Conservation (phyloP, 2,797 vertebrate genomes). For the Gephyroberyx darwinii region DNA sequence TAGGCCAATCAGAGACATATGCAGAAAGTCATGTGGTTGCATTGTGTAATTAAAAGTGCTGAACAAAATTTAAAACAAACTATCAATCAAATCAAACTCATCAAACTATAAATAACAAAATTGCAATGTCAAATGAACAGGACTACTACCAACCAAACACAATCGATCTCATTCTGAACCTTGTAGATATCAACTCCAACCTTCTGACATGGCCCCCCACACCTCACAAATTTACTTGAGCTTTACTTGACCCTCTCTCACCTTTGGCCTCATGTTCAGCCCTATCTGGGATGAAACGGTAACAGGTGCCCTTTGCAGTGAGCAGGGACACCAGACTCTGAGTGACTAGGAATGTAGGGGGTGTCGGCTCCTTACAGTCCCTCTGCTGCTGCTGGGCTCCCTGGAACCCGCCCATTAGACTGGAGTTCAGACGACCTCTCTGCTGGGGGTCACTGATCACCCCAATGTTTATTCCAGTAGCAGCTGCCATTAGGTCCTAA, state of each 20-base stretch:
- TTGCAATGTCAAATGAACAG: neutral
- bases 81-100: too few species aligned
- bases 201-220: too few species aligned
- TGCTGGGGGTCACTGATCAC: conserved; percentile 77
- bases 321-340: conserved; percentile 85
- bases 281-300: conserved; percentile 69
- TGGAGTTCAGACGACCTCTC: conserved; percentile 62
- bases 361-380: conserved; percentile 70
- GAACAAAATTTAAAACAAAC: neutral
- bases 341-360: conserved; percentile 83
- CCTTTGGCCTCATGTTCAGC: conserved; percentile 76
- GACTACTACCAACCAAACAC: neutral
- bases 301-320: conserved; percentile 80
- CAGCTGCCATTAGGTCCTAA: conserved; percentile 84
- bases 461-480: conserved; percentile 81
- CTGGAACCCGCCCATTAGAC: conserved; percentile 60
- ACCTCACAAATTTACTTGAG: too few species aligned
- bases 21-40: neutral
- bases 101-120: too few species aligned
- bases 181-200: too few species aligned
- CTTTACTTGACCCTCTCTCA: conserved; percentile 42
- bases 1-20: conserved; percentile 45
- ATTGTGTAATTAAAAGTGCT: neutral
- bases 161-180: too few species aligned
- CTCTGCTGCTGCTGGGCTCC: conserved; percentile 54